Conservation (phyloP, 2,797 vertebrate genomes). For the Corythornis leucogaster region DNA sequence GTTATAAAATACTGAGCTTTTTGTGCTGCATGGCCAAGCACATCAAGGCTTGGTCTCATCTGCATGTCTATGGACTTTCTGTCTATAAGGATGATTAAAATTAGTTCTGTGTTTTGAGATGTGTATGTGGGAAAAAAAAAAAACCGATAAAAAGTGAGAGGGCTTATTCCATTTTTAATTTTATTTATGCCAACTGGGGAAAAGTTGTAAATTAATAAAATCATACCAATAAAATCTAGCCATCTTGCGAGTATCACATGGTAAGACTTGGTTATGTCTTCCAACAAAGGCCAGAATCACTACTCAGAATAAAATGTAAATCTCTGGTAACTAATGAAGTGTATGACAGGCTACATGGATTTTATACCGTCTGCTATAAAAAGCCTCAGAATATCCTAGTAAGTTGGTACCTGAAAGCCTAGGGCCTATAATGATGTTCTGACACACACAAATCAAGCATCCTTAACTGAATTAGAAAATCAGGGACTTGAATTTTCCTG, state of each 20-base stretch:
- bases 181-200: neutral
- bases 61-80: neutral
- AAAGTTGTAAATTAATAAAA: neutral
- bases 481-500: neutral
- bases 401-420: neutral
- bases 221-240: neutral
- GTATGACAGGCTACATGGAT: neutral
- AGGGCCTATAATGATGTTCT: neutral
- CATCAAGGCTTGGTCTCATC: neutral
- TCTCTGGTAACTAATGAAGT: slow-evolving; percentile 1
- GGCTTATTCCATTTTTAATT: neutral
- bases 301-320: neutral
- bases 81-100: neutral
- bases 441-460: neutral
- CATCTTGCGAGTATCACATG: neutral
- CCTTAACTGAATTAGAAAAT: neutral
- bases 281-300: neutral
- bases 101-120: neutral
- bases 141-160: too few species aligned
- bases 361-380: slow-evolving; percentile 36
- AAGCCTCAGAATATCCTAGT: neutral
- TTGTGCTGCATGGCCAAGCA: neutral
- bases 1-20: neutral
- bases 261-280: neutral
- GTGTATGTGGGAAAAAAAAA: neutral